Evolutionary conservation across 1,140 invertebrate species (phyloP).

Genomic region (Helicorthomorpha holstii): DNA sequence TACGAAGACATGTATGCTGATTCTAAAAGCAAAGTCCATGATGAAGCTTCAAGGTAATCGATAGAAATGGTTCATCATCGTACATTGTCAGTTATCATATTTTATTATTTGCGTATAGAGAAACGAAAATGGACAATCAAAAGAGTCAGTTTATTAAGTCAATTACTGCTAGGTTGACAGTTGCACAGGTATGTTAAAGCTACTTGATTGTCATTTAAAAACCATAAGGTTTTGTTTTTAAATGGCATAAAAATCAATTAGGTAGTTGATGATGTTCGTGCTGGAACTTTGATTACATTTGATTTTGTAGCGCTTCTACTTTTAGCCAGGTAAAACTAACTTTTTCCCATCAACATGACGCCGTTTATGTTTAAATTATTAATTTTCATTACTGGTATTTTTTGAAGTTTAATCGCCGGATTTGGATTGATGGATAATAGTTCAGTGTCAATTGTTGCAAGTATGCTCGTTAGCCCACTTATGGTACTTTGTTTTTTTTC

Average conservation of each 20-base stretch:
- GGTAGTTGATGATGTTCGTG: conserved; percentile 59
- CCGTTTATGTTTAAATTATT: too few relatives aligned
- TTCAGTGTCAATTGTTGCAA: conserved; percentile 62
- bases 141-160: conserved; percentile 23
- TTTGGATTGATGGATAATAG: conserved; percentile 63
- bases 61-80: too few relatives aligned
- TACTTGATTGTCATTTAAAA: too few relatives aligned
- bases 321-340: conserved; percentile 49
- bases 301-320: conserved; percentile 61
- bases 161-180: conserved; percentile 50
- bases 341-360: too few relatives aligned
- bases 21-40: conserved; percentile 4
- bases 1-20: conserved; percentile 9
- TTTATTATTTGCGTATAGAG: too few relatives aligned
- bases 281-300: conserved; percentile 59
- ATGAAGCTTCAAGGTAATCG: too few relatives aligned
- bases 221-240: conserved; percentile 2
- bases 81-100: too few relatives aligned
- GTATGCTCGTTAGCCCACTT: conserved; percentile 70
- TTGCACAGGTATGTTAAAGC: conserved; percentile 45
- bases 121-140: too few relatives aligned
- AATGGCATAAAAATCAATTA: conserved; percentile 23
- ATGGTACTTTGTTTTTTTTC: conserved; percentile 38
- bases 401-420: conserved; percentile 34
- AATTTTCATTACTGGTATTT: too few relatives aligned